A percentile compares a stretch with the other conserved stretches of the same genome.
Conservation (phyloP, 2,888 invertebrate species). For the Ectemnius continuus region DNA sequence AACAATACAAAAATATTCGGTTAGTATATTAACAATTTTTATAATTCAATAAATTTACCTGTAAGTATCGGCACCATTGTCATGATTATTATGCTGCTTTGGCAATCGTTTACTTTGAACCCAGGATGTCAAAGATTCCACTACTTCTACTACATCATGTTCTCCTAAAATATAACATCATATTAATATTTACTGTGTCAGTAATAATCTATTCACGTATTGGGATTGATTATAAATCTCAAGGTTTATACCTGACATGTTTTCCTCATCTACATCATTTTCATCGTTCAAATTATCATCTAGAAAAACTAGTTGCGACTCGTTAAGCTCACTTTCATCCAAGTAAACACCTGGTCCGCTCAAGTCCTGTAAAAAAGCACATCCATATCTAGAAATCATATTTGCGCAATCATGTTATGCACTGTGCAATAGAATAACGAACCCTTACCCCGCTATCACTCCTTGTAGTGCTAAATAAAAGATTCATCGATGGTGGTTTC, state of each 20-base stretch:
- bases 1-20: too few species aligned
- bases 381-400: too few species aligned
- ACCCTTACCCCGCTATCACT: slow-evolving; percentile 75
- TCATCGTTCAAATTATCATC: slow-evolving; percentile 88
- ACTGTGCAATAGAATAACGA: too few species aligned
- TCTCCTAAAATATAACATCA: slow-evolving; percentile 78
- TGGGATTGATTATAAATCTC: background rate
- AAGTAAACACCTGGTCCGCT: slow-evolving; percentile 84
- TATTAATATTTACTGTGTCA: background rate
- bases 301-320: slow-evolving; percentile 79
- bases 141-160: slow-evolving; percentile 84
- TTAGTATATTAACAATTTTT: too few species aligned
- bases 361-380: slow-evolving; percentile 78
- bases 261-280: slow-evolving; percentile 92
- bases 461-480: slow-evolving; percentile 74
- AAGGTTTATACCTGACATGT: slow-evolving; percentile 84
- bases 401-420: too few species aligned
- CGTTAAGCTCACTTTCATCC: slow-evolving; percentile 80
- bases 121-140: slow-evolving; percentile 78
- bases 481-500: slow-evolving; percentile 59
- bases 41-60: slow-evolving; percentile 24
- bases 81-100: slow-evolving; percentile 51
- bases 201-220: background rate
- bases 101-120: slow-evolving; percentile 66
- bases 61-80: slow-evolving; percentile 37